Evolutionary conservation across 2,888 invertebrate species (phyloP), one percentile per base, ranked within the genome.

Genomic region (Nomada fucata): DNA sequence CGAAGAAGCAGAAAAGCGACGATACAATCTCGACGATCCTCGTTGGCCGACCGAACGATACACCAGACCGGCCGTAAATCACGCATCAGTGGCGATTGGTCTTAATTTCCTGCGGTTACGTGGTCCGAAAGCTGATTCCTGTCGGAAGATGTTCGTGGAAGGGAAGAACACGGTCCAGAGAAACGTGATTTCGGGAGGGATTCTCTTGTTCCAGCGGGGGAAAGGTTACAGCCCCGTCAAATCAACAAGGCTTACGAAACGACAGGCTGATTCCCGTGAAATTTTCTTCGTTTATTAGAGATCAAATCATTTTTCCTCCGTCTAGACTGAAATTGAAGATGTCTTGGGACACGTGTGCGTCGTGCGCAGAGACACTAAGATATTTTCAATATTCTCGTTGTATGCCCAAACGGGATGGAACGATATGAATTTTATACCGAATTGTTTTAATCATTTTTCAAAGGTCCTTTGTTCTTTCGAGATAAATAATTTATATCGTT

Each of bases 31-130:
- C 9, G 53, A 79, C 76, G 78, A 87, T 86, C 65, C 78, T 75
- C 59, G 83, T 60, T 60, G 76, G 47, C 63, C 52, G 52, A 55
- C 57, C 47, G 73, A 60, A 68, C 82, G 88, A 86, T 86, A 87
- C 73, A 78, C 86, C 73, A 78, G 70, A 67, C 76, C 53, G 60
- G 71, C 75, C 82, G 85, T 91, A 89, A 88, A 90, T 89, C 89
- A 90, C 89, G 86, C 88, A 91, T 91, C 89, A 88, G 74, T 74
- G 79, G 82, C 90, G 91, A 91, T 90, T 91, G 91, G 86, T 91
- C 90, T 89, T 91, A 91, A 91, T 91, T 91, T 87, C 83, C 82
- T 78, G 83, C 57, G 76, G 60, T 76, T 91, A 92, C 91, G 91
- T 91, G 91, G 82, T 55, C 55, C 63, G 91, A 89, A 91, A 89